Evolutionary conservation across 2,888 invertebrate genomes (phyloP).

Genomic region (Argyra leucocephala): DNA sequence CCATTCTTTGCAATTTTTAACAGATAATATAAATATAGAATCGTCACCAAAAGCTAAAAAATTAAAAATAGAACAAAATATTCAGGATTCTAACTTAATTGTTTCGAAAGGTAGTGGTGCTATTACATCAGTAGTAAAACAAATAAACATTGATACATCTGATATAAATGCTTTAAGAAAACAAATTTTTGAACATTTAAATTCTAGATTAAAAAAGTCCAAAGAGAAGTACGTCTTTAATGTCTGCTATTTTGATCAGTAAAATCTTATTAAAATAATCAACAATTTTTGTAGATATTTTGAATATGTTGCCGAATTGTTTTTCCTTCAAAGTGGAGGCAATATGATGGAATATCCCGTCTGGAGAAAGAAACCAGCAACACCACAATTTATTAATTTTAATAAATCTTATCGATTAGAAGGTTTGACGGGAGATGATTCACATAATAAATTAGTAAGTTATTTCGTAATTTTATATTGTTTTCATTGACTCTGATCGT

Average conservation of each 20-base stretch:
- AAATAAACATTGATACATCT: slow-evolving; percentile 22
- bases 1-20: background rate
- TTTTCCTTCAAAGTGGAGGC: slow-evolving; percentile 76
- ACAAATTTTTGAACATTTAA: slow-evolving; percentile 61
- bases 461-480: background rate
- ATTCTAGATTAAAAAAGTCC: slow-evolving; percentile 57
- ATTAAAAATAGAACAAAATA: slow-evolving; percentile 23
- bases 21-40: background rate
- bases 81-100: slow-evolving; percentile 22
- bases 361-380: slow-evolving; percentile 74
- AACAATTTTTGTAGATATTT: slow-evolving; percentile 47
- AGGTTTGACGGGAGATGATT: slow-evolving; percentile 14
- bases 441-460: slow-evolving; percentile 32
- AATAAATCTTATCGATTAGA: slow-evolving; percentile 63
- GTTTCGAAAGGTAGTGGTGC: slow-evolving; percentile 15
- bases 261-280: background rate
- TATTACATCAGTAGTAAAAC: slow-evolving; percentile 1
- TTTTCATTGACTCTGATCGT: no score
- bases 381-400: slow-evolving; percentile 64
- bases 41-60: slow-evolving; percentile 23
- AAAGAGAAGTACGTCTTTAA: slow-evolving; percentile 50
- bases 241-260: background rate
- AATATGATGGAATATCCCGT: slow-evolving; percentile 79
- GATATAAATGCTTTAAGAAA: slow-evolving; percentile 51
- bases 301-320: slow-evolving; percentile 73